Evolutionary conservation across 2,888 invertebrate genomes (phyloP).

Genomic region (Spatulosminthurus flaviceps): DNA sequence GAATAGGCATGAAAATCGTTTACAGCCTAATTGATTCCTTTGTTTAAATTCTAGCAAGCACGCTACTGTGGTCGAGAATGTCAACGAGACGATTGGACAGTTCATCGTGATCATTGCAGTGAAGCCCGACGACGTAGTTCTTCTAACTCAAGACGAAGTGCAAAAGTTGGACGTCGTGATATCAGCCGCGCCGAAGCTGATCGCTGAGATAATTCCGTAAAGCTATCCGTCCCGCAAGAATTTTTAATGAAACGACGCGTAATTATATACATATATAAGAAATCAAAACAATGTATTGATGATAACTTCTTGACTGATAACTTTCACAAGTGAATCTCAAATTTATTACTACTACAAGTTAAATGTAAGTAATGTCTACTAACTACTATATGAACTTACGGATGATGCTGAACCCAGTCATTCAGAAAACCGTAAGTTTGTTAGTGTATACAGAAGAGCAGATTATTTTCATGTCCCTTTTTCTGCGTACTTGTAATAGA

Average conservation of each 20-base stretch:
- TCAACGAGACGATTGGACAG: constrained; percentile 61
- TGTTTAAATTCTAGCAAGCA: constrained; percentile 56
- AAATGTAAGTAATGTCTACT: constrained; percentile 8
- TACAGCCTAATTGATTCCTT: background rate
- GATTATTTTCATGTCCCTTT: constrained; percentile 5
- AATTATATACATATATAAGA: constrained; percentile 4
- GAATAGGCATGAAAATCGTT: too few species aligned
- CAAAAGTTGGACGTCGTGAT: constrained; percentile 31
- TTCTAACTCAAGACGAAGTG: constrained; percentile 32
- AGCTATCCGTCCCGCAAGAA: constrained; percentile 4
- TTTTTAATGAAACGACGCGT: constrained; percentile 7
- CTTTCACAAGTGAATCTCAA: constrained; percentile 41
- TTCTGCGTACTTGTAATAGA: background rate
- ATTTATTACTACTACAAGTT: constrained; percentile 28
- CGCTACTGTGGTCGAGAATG: constrained; percentile 62
- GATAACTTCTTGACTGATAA: constrained; percentile 35
- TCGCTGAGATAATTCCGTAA: constrained; percentile 33
- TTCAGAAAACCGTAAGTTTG: constrained; percentile 2
- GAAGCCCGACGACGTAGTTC: constrained; percentile 57
- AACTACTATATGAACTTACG: background rate
- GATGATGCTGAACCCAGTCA: constrained; percentile 18
- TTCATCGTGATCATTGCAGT: constrained; percentile 60
- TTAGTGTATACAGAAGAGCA: background rate
- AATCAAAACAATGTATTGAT: constrained; percentile 30
- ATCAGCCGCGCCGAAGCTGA: constrained; percentile 35